phyloP scores from a whole-genome alignment of 2,113 vertebrate genomes.

The Hemichromis elongatus region DNA sequence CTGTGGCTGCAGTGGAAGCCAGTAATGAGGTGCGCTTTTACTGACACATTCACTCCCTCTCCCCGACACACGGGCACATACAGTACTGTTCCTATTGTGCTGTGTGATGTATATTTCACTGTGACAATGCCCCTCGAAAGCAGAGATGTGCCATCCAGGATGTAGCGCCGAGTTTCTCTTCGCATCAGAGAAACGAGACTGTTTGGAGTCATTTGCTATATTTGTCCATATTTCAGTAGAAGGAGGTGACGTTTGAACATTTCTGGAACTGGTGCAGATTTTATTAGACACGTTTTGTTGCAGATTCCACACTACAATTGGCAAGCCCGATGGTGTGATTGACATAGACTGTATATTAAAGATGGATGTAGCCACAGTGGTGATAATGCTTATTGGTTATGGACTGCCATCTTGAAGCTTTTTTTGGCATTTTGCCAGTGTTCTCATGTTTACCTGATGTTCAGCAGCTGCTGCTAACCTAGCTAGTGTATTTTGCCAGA shows the following conservation, averaged over 20 bases:
- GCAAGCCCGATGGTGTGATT: not conserved
- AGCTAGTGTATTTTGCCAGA: not conserved
- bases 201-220: not conserved
- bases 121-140: not conserved
- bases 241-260: not conserved
- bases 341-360: not conserved
- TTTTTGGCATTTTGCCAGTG: not conserved
- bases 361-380: rapidly evolving
- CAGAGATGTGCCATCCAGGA: not conserved
- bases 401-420: not conserved
- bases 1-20: slow-evolving; percentile 23
- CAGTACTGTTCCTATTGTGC: not conserved
- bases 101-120: slow-evolving; percentile 41
- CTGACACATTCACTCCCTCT: not conserved
- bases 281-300: not conserved
- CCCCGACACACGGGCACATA: not conserved
- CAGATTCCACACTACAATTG: not conserved
- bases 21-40: slow-evolving; percentile 35
- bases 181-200: not conserved
- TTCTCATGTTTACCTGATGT: not conserved
- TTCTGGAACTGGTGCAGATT: not conserved
- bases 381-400: not conserved
- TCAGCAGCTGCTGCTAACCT: not conserved
- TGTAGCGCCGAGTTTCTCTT: not conserved
- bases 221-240: not conserved